phyloP scores from a whole-genome alignment of 1,140 invertebrate genomes.

The Diorhabda elongata region DNA sequence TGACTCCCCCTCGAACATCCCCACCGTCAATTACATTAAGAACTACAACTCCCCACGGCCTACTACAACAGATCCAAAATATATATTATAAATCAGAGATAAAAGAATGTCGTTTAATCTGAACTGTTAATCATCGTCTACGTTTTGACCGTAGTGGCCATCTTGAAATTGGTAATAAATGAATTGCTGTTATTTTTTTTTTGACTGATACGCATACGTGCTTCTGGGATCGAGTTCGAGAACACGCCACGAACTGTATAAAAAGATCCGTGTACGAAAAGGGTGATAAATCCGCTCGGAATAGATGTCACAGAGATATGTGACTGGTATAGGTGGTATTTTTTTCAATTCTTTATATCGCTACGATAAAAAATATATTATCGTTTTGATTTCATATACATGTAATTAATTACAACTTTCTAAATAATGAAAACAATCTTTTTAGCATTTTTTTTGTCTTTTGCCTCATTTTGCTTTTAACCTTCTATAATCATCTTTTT shows the following conservation, averaged over 20 bases:
- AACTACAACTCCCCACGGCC: conserved; percentile 15
- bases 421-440: no score
- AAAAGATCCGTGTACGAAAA: conserved; percentile 6
- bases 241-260: conserved; percentile 9
- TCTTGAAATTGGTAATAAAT: conserved; percentile 20
- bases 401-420: no score
- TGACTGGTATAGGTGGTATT: background rate
- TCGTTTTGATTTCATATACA: no score
- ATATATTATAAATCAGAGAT: conserved; percentile 14
- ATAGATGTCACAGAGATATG: conserved; percentile 6
- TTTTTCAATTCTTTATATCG: no score
- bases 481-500: no score
- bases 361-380: no score
- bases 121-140: conserved; percentile 16
- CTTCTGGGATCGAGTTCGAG: conserved; percentile 16
- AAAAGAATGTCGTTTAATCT: conserved; percentile 17
- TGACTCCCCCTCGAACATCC: background rate
- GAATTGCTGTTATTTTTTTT: conserved; percentile 16
- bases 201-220: conserved; percentile 13
- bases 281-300: conserved; percentile 11
- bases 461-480: no score
- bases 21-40: conserved; percentile 12
- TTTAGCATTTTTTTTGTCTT: no score
- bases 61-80: conserved; percentile 6
- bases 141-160: conserved; percentile 8